Evolutionary conservation across 2,113 vertebrate genomes (phyloP), one percentile per base, ranked within the genome.

Genomic region (Triplophysa tibetana): DNA sequence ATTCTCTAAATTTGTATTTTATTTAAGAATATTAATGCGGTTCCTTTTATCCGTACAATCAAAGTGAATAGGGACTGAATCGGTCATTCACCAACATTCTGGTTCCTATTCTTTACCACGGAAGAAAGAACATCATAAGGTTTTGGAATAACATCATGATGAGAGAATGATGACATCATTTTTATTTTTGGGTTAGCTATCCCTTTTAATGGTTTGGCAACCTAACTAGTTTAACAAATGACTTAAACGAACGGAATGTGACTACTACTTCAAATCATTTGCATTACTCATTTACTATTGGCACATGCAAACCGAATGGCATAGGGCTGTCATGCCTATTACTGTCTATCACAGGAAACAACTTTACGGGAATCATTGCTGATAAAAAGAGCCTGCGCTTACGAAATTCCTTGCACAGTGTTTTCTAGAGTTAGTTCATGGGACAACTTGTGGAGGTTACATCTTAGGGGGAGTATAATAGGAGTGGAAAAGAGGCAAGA

Each of bases 281-380:
- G 41, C 67, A 70, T 77, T 26, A 69, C 43, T 73, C 67, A 77
- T 76, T 76, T 74, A 76, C 56, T 60, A 77, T n/a, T 26, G 70
- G 60, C 24, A 43, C 69, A 74, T 8, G 45, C 11, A 33, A 24
- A 75, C 29, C 43, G 81, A 66, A 81, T 84, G 79, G 75, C 78
- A 81, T 58, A 38, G 58, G 58, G 78, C 79, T 77, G 54, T 54
- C 12, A 81, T 84, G 67, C n/a, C 73, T 75, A 70, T 73, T 63
- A 52, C 66, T 58, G 38, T 70, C 72, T 45, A 75, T 84, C 64
- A 78, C 83, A 84, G 70, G 72, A 78, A 78, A 77, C 63, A 64
- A 70, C 63, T 52, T 73, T 78, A 63, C 79, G 65, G 75, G 78
- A 84, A 81, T 68, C 33, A 48, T 78, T 54, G 77, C 17, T 76